These are phyloP conservation scores for Baronia brevicornis DNA, from an alignment of 2,888 invertebrate species.

Conservation along the genomic window DNA sequence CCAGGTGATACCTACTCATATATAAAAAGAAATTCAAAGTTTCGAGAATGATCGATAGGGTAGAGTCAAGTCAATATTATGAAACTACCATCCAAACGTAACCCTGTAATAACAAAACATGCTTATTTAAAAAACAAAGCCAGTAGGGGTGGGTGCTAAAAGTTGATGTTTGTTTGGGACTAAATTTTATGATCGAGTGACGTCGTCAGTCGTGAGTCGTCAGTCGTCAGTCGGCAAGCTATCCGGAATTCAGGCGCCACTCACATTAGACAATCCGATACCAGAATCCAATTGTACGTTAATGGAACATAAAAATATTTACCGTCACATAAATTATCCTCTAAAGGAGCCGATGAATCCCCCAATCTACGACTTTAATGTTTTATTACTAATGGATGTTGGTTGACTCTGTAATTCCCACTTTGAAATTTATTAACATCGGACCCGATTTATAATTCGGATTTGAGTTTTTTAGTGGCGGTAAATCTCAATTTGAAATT, in stretches of 20 bases:
- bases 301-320: conserved; percentile 70
- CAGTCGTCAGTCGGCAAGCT: too few relatives aligned
- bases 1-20: conserved; percentile 11
- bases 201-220: too few relatives aligned
- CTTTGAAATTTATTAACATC: conserved; percentile 38
- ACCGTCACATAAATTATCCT: conserved; percentile 66
- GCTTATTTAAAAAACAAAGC: conserved; percentile 64
- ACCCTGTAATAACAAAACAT: conserved; percentile 55
- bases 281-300: conserved; percentile 57
- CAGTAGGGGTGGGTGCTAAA: conserved; percentile 48
- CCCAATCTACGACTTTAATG: conserved; percentile 48
- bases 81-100: conserved; percentile 39
- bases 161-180: conserved; percentile 64
- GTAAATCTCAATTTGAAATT: conserved; percentile 38
- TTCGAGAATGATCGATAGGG: conserved; percentile 20
- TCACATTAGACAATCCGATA: conserved; percentile 66
- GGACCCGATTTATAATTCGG: conserved; percentile 31
- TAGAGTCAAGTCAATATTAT: conserved; percentile 46
- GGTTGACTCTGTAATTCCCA: conserved; percentile 44
- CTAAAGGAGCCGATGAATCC: conserved; percentile 67
- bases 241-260: conserved; percentile 63
- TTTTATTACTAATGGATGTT: conserved; percentile 64
- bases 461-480: conserved; percentile 35
- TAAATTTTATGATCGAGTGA: conserved; percentile 57
- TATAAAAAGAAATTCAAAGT: conserved; percentile 11